Conservation (phyloP, 2,888 invertebrate genomes). For the Sminthurinus aureus region DNA sequence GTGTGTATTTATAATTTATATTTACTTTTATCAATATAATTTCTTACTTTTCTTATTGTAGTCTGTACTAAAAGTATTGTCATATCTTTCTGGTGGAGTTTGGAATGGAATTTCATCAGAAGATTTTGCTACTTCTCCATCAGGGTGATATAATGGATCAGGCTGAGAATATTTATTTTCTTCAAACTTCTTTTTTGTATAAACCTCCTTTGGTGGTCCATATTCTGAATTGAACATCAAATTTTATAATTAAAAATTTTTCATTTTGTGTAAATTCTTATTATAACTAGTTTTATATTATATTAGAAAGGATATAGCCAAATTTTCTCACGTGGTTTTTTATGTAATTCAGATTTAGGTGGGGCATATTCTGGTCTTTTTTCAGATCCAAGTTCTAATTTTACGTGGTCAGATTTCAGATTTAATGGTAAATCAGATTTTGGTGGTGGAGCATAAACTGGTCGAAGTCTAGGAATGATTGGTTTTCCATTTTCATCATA, state of each 20-base stretch:
- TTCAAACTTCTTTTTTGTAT: background rate
- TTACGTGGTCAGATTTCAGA: background rate
- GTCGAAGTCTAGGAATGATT: background rate
- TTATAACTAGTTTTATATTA: no score
- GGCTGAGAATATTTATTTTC: slow-evolving; percentile 72
- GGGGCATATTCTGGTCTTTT: slow-evolving; percentile 22
- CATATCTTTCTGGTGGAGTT: slow-evolving; percentile 39
- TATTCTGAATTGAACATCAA: slow-evolving; percentile 4
- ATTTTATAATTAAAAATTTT: background rate
- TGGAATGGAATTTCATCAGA: slow-evolving; percentile 33
- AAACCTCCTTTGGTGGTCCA: slow-evolving; percentile 30
- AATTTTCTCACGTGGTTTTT: background rate
- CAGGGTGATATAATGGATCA: slow-evolving; percentile 75
- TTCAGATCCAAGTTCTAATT: background rate
- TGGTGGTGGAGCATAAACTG: slow-evolving; percentile 24
- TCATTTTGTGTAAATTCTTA: no score
- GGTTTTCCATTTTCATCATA: background rate
- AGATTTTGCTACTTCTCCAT: slow-evolving; percentile 44
- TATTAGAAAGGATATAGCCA: no score
- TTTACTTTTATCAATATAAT: background rate
- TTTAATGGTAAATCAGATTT: background rate
- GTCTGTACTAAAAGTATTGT: slow-evolving; percentile 43
- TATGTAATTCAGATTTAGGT: background rate
- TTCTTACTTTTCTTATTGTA: slow-evolving; percentile 38
- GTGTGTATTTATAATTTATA: background rate